phyloP scores from a whole-genome alignment of 2,888 invertebrate genomes.

The Leucophora obtusa region DNA sequence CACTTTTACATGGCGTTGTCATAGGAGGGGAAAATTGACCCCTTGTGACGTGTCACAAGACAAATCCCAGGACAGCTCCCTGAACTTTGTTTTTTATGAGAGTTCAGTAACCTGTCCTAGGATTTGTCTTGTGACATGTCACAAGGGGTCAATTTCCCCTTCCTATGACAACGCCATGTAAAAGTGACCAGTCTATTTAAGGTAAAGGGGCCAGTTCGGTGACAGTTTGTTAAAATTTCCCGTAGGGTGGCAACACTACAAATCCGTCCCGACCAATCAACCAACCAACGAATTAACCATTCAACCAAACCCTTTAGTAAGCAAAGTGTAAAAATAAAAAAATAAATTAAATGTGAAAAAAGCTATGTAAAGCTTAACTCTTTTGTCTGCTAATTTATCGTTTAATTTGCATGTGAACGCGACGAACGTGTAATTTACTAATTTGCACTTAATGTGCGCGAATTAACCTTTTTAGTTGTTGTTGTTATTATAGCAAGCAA shows the following conservation, averaged over 20 bases:
- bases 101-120: too few species aligned
- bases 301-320: conserved; percentile 41
- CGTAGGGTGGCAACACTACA: conserved; percentile 42
- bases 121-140: too few species aligned
- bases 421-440: conserved; percentile 64
- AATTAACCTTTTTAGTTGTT: conserved; percentile 62
- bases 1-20: too few species aligned
- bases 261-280: conserved; percentile 37
- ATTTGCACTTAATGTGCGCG: conserved; percentile 65
- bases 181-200: too few species aligned
- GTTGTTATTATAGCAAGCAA: conserved; percentile 18
- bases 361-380: conserved; percentile 62
- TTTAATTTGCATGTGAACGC: conserved; percentile 65
- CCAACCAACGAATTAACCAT: conserved; percentile 28
- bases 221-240: too few species aligned
- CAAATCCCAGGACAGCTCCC: too few species aligned
- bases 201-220: too few species aligned
- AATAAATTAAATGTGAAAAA: conserved; percentile 3
- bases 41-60: too few species aligned
- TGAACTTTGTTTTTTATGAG: too few species aligned
- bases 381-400: conserved; percentile 66
- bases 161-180: too few species aligned
- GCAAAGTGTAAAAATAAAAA: conserved; percentile 36
- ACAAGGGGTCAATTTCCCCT: too few species aligned
- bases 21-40: too few species aligned